Conservation (phyloP, 2,113 vertebrate genomes). For the Sminthopsis crassicaudata region DNA sequence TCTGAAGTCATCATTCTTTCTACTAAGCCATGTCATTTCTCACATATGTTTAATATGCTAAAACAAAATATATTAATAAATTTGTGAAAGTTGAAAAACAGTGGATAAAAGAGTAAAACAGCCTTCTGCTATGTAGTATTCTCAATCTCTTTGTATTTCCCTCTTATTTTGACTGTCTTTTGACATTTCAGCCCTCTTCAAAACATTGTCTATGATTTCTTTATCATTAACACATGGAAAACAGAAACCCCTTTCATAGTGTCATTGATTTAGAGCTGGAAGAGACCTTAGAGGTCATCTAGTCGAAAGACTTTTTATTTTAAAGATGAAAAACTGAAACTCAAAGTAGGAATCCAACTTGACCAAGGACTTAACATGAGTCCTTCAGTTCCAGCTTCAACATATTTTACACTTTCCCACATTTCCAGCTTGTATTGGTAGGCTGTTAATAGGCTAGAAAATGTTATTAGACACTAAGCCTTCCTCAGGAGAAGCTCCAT, state of each 20-base stretch:
- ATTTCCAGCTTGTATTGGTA: not conserved
- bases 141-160: not conserved
- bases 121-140: not conserved
- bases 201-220: not conserved
- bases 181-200: not conserved
- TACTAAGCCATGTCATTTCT: not conserved
- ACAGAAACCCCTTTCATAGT: not conserved
- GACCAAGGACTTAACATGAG: not conserved
- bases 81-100: not conserved
- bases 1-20: not conserved
- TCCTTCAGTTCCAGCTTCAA: not conserved
- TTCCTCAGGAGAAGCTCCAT: not conserved
- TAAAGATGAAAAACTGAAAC: not conserved
- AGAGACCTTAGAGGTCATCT: not conserved
- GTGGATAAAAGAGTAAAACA: not conserved
- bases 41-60: not conserved
- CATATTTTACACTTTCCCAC: not conserved
- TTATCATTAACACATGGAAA: not conserved
- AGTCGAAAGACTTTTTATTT: not conserved
- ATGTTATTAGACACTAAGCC: not conserved
- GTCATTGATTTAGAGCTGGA: not conserved
- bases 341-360: not conserved
- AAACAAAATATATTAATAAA: not conserved
- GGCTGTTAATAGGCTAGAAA: not conserved
- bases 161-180: conserved; percentile 35